phyloP scores from a whole-genome alignment of 2,113 vertebrate species.

The Calyptomena viridis region DNA sequence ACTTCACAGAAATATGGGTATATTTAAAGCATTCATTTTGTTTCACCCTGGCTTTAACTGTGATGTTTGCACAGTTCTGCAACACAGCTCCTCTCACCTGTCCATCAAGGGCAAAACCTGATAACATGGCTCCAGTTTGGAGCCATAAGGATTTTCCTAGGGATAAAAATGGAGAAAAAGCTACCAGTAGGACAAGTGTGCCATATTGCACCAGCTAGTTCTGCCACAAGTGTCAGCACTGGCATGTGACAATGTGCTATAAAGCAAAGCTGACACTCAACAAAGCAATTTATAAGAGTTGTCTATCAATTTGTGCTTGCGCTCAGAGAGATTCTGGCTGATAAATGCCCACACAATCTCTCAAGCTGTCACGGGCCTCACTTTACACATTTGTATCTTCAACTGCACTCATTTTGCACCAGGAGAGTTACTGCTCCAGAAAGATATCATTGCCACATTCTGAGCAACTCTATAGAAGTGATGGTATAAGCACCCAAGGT shows the following conservation, averaged over 20 bases:
- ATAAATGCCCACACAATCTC: background rate
- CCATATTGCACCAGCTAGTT: background rate
- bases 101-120: background rate
- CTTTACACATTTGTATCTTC: background rate
- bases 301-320: constrained; percentile 4
- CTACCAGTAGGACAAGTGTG: background rate
- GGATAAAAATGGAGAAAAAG: background rate
- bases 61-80: background rate
- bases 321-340: background rate
- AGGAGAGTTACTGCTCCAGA: background rate
- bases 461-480: background rate
- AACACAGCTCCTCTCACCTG: background rate
- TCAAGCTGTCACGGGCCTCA: background rate
- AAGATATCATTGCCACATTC: background rate
- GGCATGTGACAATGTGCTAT: background rate
- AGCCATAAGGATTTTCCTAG: background rate
- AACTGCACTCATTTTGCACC: background rate
- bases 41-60: background rate
- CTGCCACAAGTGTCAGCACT: background rate
- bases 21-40: background rate
- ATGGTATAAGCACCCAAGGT: background rate
- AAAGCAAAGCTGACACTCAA: background rate
- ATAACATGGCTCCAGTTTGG: background rate
- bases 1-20: background rate
- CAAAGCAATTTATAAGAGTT: constrained; percentile 27